A percentile compares a stretch with the other conserved stretches of the same genome.
Evolutionary conservation across 2,888 invertebrate species (phyloP).

Genomic region (Campaea margaritaria): DNA sequence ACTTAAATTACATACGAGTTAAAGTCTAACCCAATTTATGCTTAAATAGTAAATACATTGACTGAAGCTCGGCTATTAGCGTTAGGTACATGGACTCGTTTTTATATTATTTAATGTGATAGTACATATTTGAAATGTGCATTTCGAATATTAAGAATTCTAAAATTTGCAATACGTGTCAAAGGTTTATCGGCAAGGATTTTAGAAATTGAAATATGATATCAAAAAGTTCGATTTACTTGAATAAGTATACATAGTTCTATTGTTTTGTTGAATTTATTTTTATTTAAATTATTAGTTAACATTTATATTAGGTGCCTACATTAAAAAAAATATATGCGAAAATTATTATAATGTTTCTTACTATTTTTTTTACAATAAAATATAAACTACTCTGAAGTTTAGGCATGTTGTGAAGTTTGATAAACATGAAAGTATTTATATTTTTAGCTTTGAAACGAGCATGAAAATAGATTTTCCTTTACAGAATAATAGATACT

Average conservation of each 20-base stretch:
- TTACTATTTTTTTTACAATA: no score
- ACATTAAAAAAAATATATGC: no score
- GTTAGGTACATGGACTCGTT: slow-evolving; percentile 46
- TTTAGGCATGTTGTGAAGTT: slow-evolving; percentile 1
- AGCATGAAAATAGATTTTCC: slow-evolving; percentile 44
- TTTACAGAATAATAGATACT: slow-evolving; percentile 54
- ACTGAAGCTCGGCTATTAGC: slow-evolving; percentile 64
- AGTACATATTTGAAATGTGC: slow-evolving; percentile 59
- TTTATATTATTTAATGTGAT: slow-evolving; percentile 48
- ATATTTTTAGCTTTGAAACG: background rate
- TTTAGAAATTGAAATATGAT: background rate
- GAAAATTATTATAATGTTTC: no score
- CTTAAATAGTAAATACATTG: slow-evolving; percentile 53
- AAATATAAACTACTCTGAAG: background rate
- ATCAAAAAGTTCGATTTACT: no score
- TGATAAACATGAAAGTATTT: background rate
- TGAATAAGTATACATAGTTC: no score
- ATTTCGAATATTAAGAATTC: slow-evolving; percentile 48
- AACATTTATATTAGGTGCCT: no score
- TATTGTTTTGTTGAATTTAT: no score
- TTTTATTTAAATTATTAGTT: no score
- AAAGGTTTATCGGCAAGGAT: slow-evolving; percentile 5
- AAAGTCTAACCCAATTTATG: slow-evolving; percentile 42
- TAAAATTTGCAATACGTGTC: slow-evolving; percentile 42
- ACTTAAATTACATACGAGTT: slow-evolving; percentile 49